Conservation (phyloP, 1,140 invertebrate genomes). For the Drosophila mojavensis region DNA sequence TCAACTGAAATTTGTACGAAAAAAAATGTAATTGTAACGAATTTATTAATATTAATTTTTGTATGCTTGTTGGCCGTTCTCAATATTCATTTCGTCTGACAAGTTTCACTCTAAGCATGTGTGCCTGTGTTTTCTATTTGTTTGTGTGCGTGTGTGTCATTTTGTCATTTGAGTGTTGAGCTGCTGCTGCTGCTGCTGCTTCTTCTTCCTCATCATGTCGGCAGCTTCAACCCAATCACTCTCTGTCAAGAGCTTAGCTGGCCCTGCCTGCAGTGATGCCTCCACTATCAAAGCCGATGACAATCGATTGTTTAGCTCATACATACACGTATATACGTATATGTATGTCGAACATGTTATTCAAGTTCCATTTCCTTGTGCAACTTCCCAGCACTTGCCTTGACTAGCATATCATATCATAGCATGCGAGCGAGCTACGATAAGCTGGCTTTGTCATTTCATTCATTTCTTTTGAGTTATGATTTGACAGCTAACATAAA, state of each 20-base stretch:
- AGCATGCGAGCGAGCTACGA: not conserved
- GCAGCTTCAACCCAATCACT: conserved; percentile 1
- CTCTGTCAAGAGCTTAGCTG: not conserved
- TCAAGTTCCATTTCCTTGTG: not conserved
- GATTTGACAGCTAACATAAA: not conserved
- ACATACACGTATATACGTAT: too few relatives aligned
- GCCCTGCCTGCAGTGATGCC: not conserved
- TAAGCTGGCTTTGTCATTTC: not conserved
- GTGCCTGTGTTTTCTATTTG: not conserved
- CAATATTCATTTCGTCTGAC: conserved; percentile 14
- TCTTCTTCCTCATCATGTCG: not conserved
- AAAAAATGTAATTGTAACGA: conserved; percentile 40
- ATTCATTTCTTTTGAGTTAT: not conserved
- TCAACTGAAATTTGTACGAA: conserved; percentile 62
- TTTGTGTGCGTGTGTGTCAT: conserved; percentile 1
- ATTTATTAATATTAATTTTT: conserved; percentile 22
- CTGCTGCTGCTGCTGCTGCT: not conserved
- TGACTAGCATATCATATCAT: not conserved
- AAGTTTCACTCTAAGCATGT: not conserved
- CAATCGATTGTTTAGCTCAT: too few relatives aligned
- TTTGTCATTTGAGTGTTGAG: conserved; percentile 23
- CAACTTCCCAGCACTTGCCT: not conserved
- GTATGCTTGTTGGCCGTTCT: not conserved
- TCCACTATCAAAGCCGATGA: too few relatives aligned
- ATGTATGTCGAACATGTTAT: too few relatives aligned